A percentile compares a stretch with the other conserved stretches of the same genome.
Evolutionary conservation across 2,113 vertebrate species (phyloP).

Genomic region (Falcunculus frontatus): DNA sequence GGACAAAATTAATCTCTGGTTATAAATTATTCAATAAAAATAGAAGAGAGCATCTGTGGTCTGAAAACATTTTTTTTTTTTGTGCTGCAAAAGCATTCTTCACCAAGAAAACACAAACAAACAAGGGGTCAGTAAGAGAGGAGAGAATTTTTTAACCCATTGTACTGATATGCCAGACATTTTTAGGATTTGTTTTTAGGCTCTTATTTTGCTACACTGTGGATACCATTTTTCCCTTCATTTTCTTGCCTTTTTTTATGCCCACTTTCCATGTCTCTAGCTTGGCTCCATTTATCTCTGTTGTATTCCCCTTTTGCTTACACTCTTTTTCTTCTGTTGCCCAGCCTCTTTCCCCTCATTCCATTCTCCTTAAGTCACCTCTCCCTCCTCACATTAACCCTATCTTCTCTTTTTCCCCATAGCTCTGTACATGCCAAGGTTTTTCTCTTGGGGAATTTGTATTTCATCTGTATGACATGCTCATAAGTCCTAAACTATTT

Average conservation of each 20-base stretch:
- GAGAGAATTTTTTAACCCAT: not conserved
- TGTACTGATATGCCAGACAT: not conserved
- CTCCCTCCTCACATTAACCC: slow-evolving; percentile 28
- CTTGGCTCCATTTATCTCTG: not conserved
- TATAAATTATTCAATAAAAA: not conserved
- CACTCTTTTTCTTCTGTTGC: not conserved
- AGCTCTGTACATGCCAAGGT: not conserved
- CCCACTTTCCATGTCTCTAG: not conserved
- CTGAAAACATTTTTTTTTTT: not conserved
- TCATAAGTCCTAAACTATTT: not conserved
- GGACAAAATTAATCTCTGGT: not conserved
- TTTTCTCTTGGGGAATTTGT: not conserved
- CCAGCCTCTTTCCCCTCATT: slow-evolving; percentile 25
- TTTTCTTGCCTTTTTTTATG: not conserved
- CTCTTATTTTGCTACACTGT: not conserved
- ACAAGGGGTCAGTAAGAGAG: not conserved
- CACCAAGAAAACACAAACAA: not conserved
- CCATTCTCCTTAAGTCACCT: slow-evolving; percentile 45
- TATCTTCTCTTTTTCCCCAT: not conserved
- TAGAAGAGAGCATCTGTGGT: not conserved
- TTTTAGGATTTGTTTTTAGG: not conserved
- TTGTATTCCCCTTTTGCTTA: not conserved
- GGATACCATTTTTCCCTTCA: not conserved
- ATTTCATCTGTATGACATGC: not conserved
- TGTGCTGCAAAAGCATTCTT: not conserved